Base-by-base conservation (phyloP, 2,797 vertebrate species). In the Tympanoctomys barrerae region DNA sequence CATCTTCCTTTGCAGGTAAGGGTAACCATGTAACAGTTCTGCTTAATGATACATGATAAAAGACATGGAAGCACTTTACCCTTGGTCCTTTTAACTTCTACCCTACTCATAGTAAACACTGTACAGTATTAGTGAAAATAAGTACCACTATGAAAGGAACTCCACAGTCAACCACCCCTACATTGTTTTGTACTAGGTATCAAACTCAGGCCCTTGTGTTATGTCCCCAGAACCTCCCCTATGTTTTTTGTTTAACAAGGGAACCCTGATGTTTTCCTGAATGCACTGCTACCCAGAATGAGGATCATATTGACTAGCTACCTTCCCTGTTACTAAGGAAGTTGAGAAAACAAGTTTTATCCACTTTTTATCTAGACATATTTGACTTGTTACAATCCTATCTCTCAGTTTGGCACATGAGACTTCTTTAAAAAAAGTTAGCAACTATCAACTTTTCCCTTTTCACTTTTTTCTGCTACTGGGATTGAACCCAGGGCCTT, bases 341-440 rank as follows among this genome's bases (percentile, higher is more conserved):
- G 36, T 26, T 12, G 3, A 86, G 68, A 66, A 85, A 95, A 22
- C 8, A 91, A 94, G 57, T 91, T 94, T 91, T 83, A 93, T 19
- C 26, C 57, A 57, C 6, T 49, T 89, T 92, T 86, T 59, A 85
- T 57, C 42, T 91, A n/a, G 33, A 89, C 10, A 39, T 73, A 62
- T 82, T 57, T 82, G 19, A 22, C 22, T 49, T 88, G 91, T 78
- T 64, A 16, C 4, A 89, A 64, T 83, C 57, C 39, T 73, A 64
- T 49, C 59, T 57, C 61, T 7, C 54, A 75, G 59, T 91, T 70
- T 94, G 26, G 36, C 64, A 95, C 95, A 96, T 75, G 31, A 94
- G 7, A 89, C 49, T 62, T 84, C 49, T 57, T 57, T 4, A 18
- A 57, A 59, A 87, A 46, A 71, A 64, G 70, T 39, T 8, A 71